Evolutionary conservation across 1,140 invertebrate species (phyloP).

Genomic region (Trigoniulus corallinus): DNA sequence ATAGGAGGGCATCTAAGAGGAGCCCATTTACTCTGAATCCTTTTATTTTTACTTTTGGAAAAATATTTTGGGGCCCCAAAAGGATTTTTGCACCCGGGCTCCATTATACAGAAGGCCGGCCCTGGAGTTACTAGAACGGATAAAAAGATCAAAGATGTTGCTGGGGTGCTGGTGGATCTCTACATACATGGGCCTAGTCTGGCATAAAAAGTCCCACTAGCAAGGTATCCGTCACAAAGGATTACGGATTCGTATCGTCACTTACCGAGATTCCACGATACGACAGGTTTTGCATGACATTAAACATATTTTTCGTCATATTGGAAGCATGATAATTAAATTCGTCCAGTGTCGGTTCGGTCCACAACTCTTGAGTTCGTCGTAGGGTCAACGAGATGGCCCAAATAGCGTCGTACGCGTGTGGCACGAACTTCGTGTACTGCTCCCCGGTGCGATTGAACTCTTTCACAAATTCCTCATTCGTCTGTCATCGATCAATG

Average conservation of each 20-base stretch:
- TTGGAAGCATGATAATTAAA: slow-evolving; percentile 52
- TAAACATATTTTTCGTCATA: slow-evolving; percentile 45
- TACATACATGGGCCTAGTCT: too few species aligned
- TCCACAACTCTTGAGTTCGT: slow-evolving; percentile 27
- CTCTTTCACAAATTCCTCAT: slow-evolving; percentile 43
- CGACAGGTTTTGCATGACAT: slow-evolving; percentile 47
- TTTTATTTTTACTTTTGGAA: too few species aligned
- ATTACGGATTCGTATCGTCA: slow-evolving; percentile 12
- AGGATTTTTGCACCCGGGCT: too few species aligned
- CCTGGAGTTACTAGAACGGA: too few species aligned
- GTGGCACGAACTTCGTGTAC: slow-evolving; percentile 46
- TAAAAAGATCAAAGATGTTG: too few species aligned
- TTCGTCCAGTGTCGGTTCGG: slow-evolving; percentile 32
- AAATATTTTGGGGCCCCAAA: too few species aligned
- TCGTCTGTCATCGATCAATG: too few species aligned
- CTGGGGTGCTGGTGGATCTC: too few species aligned
- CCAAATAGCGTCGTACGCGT: slow-evolving; percentile 79
- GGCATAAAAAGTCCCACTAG: slow-evolving; percentile 3
- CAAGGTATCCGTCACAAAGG: neutral
- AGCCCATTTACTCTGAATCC: too few species aligned
- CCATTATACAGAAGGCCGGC: too few species aligned
- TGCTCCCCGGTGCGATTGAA: slow-evolving; percentile 34
- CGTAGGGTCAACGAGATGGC: slow-evolving; percentile 55
- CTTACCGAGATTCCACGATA: slow-evolving; percentile 70
- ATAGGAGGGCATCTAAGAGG: too few species aligned